Evolutionary conservation across 2,888 invertebrate genomes (phyloP).

Genomic region (Drosophila macrospina): DNA sequence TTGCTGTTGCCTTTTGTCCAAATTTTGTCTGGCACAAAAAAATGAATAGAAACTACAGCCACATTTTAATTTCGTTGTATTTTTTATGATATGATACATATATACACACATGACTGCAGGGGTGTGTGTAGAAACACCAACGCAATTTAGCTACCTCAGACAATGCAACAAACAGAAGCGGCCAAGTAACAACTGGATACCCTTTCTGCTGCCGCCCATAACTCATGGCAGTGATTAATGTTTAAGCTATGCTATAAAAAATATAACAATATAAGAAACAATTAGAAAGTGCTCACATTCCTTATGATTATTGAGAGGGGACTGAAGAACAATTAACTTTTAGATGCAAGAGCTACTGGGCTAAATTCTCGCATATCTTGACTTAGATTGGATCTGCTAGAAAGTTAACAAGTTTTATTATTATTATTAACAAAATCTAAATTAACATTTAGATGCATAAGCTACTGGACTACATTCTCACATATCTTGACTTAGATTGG

Average conservation of each 20-base stretch:
- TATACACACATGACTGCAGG: neutral
- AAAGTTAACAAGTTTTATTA: too few relatives aligned
- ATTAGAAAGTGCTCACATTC: too few relatives aligned
- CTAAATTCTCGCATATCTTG: too few relatives aligned
- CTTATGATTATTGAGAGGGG: too few relatives aligned
- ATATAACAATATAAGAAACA: neutral
- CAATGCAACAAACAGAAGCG: conserved; percentile 23
- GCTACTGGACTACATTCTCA: too few relatives aligned
- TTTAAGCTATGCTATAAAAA: neutral
- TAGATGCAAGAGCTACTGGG: too few relatives aligned
- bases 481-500: too few relatives aligned
- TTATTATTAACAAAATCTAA: too few relatives aligned
- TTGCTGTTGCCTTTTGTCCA: conserved; percentile 47
- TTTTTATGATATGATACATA: too few relatives aligned
- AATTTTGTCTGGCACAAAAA: conserved; percentile 48
- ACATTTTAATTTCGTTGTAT: neutral
- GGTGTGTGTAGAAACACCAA: conserved; percentile 25
- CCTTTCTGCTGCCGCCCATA: neutral
- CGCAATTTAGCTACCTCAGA: conserved; percentile 32
- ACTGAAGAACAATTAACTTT: too few relatives aligned
- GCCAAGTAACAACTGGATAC: conserved; percentile 19
- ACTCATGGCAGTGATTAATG: neutral
- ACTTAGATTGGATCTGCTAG: conserved; percentile 26
- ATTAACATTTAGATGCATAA: too few relatives aligned
- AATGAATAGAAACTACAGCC: conserved; percentile 49